Percentiles rank a stretch among this genome's conserved stretches.
These are phyloP conservation scores for Clistopyga incitator DNA, from an alignment of 2,888 invertebrate species.

Conservation along the genomic window DNA sequence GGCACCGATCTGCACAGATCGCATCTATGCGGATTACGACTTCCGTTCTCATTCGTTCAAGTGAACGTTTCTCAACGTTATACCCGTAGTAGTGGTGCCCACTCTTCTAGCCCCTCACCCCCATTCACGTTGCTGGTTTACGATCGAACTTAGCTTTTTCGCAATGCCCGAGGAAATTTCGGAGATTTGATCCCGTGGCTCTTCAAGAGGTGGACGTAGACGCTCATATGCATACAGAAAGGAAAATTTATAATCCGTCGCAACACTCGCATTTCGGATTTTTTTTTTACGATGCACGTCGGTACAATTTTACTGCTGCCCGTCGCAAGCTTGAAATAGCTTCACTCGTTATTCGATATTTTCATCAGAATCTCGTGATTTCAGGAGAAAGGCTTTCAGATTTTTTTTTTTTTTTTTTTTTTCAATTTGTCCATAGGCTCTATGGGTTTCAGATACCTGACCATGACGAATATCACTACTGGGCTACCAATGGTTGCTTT, in stretches of 20 bases:
- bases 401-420: neutral
- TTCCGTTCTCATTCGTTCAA: conserved; percentile 44
- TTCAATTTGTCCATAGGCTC: conserved; percentile 11
- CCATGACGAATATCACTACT: neutral
- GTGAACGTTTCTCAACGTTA: conserved; percentile 41
- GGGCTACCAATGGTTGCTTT: neutral
- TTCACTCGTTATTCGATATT: neutral
- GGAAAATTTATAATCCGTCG: neutral
- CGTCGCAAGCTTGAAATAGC: neutral
- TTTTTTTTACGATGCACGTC: conserved; percentile 8
- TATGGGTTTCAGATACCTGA: conserved; percentile 33
- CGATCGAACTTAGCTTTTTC: conserved; percentile 59
- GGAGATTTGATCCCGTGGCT: neutral
- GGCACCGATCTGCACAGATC: conserved; percentile 47
- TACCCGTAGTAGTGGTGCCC: neutral
- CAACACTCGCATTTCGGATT: conserved; percentile 18
- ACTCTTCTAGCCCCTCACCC: conserved; percentile 45
- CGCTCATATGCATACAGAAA: neutral
- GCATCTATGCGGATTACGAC: conserved; percentile 59
- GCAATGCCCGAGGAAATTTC: conserved; percentile 4
- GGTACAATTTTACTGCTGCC: neutral
- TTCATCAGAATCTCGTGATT: conserved; percentile 1
- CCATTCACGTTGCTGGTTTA: conserved; percentile 63
- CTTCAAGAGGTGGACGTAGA: conserved; percentile 15
- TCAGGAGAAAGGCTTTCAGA: conserved; percentile 4